Conservation (phyloP, 2,113 vertebrate genomes). For the Dicentrarchus labrax region DNA sequence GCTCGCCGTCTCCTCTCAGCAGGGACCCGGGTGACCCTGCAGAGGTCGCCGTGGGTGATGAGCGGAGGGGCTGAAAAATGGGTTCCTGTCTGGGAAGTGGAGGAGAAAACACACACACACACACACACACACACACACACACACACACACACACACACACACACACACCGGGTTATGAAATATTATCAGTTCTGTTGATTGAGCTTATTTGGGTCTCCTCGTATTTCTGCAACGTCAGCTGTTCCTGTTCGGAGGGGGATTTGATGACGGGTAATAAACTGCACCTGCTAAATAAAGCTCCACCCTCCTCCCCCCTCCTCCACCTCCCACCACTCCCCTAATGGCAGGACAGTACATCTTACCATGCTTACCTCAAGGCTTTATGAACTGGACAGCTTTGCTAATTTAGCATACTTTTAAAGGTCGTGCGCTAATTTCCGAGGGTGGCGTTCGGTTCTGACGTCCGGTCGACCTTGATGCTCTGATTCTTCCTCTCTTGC, state of each 20-base stretch:
- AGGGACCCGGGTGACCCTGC: conserved; percentile 39
- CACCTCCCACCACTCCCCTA: neutral
- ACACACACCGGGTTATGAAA: conserved; percentile 73
- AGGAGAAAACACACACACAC: no score
- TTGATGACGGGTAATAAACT: conserved; percentile 84
- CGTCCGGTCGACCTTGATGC: conserved; percentile 39
- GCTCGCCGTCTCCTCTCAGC: neutral
- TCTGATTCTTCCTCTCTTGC: conserved; percentile 6
- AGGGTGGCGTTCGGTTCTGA: conserved; percentile 7
- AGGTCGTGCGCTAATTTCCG: conserved; percentile 73
- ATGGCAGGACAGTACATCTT: conserved; percentile 66
- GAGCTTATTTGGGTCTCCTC: conserved; percentile 83
- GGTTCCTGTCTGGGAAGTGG: conserved; percentile 32
- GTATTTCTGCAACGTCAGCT: conserved; percentile 77
- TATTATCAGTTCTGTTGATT: conserved; percentile 83
- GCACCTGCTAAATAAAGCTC: conserved; percentile 84
- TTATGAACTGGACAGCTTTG: conserved; percentile 70
- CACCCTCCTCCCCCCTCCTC: neutral
- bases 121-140: conserved; percentile 27
- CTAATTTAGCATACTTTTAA: conserved; percentile 79
- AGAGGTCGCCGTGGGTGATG: conserved; percentile 38
- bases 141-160: conserved; percentile 40
- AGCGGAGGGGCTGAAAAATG: conserved; percentile 66
- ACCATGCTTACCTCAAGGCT: conserved; percentile 65
- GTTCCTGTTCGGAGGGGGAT: conserved; percentile 71